Evolutionary conservation across 2,797 vertebrate genomes (phyloP).

Genomic region (Austrolebias charrua): DNA sequence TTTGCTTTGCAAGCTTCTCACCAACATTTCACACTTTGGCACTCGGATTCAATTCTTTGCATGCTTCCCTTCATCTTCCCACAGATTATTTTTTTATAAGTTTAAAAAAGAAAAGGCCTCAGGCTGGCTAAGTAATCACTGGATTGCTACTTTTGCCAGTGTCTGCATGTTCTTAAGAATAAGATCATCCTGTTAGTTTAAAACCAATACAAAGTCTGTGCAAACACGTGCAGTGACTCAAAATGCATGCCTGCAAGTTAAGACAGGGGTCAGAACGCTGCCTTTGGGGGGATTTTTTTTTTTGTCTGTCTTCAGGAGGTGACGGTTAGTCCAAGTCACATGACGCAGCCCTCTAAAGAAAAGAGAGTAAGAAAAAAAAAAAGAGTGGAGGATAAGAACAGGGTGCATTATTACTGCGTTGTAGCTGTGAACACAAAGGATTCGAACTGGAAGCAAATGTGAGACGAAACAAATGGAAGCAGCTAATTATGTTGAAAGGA

Average conservation of each 20-base stretch:
- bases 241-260: slow-evolving; percentile 43
- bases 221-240: slow-evolving; percentile 30
- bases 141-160: slow-evolving; percentile 7
- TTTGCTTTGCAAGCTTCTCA: slow-evolving; percentile 9
- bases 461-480: slow-evolving; percentile 24
- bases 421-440: slow-evolving; percentile 38
- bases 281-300: slow-evolving; percentile 22
- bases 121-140: slow-evolving; percentile 15
- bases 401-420: slow-evolving; percentile 43
- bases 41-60: slow-evolving; percentile 30
- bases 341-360: slow-evolving; percentile 59
- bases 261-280: slow-evolving; percentile 49
- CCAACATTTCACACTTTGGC: slow-evolving; percentile 15
- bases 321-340: slow-evolving; percentile 59
- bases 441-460: slow-evolving; percentile 24
- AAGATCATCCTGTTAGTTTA: slow-evolving; percentile 24
- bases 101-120: neutral
- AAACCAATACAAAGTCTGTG: slow-evolving; percentile 27
- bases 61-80: slow-evolving; percentile 32
- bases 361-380: slow-evolving; percentile 37
- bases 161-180: slow-evolving; percentile 1
- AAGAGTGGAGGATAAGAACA: slow-evolving; percentile 36
- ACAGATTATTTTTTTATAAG: slow-evolving; percentile 5
- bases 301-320: slow-evolving; percentile 47
- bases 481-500: slow-evolving; percentile 7